Evolutionary conservation across 2,113 vertebrate genomes (phyloP).

Genomic region (Otus sunia): DNA sequence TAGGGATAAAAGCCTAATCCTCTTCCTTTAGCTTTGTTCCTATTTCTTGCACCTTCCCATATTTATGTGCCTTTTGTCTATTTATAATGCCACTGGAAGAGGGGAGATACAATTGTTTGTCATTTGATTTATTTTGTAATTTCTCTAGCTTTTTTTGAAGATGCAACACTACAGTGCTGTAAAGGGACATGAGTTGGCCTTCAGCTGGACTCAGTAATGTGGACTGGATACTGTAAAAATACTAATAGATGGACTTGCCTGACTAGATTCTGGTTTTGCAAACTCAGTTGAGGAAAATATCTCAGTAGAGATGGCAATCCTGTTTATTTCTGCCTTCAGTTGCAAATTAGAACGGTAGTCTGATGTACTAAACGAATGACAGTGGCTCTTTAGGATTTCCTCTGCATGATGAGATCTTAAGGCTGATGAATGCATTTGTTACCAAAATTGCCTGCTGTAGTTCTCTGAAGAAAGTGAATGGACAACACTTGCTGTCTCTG

Average conservation of each 20-base stretch:
- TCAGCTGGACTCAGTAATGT: conserved; percentile 34
- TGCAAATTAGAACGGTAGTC: neutral
- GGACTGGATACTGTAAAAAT: conserved; percentile 55
- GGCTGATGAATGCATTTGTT: neutral
- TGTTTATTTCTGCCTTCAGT: conserved; percentile 2
- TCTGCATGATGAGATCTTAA: neutral
- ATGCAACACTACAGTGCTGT: conserved; percentile 79
- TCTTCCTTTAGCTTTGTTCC: conserved; percentile 80
- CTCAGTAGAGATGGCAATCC: neutral
- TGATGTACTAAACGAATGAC: neutral
- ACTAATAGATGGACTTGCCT: conserved; percentile 25
- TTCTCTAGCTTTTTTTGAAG: conserved; percentile 73
- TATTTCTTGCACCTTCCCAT: conserved; percentile 87
- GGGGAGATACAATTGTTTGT: conserved; percentile 75
- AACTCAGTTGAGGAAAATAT: conserved; percentile 12
- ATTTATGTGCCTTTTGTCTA: conserved; percentile 98
- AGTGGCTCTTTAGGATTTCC: neutral
- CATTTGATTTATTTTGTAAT: conserved; percentile 78
- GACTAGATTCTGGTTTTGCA: conserved; percentile 35
- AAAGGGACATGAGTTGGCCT: conserved; percentile 43
- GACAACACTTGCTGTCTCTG: neutral
- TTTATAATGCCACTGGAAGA: conserved; percentile 85
- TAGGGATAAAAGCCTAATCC: conserved; percentile 79
- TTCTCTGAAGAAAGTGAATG: neutral
- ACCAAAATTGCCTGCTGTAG: neutral